phyloP scores from a whole-genome alignment of 2,797 vertebrate species.

The Geotrypetes seraphini region DNA sequence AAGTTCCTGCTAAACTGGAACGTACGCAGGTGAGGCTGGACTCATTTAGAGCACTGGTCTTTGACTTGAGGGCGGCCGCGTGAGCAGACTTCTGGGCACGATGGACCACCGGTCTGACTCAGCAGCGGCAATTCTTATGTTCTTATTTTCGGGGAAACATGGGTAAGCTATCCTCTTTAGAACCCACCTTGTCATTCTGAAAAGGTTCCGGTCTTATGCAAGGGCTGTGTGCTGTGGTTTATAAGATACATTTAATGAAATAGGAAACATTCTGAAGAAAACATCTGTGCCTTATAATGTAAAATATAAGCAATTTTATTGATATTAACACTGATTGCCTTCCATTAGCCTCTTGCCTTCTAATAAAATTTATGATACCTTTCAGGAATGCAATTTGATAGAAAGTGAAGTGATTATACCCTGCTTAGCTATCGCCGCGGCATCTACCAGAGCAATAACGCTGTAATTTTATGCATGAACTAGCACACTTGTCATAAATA shows the following conservation, averaged over 20 bases:
- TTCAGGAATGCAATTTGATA: conserved; percentile 70
- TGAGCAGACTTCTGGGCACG: no score
- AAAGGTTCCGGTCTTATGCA: no score
- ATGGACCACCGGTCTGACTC: no score
- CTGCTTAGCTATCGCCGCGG: conserved; percentile 65
- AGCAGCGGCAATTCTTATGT: no score
- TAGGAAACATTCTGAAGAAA: conserved; percentile 39
- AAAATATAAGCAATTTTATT: conserved; percentile 69
- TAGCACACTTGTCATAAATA: conserved; percentile 71
- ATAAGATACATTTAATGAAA: conserved; percentile 45
- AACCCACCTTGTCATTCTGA: no score
- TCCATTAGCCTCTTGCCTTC: conserved; percentile 69
- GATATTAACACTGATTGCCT: conserved; percentile 65
- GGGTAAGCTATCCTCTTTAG: no score
- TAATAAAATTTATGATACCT: conserved; percentile 73
- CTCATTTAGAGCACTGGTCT: no score
- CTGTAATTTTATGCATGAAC: conserved; percentile 74
- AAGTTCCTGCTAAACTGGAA: no score
- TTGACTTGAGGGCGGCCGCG: no score
- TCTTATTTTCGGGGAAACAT: no score
- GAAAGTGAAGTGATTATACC: conserved; percentile 68
- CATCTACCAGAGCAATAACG: conserved; percentile 68
- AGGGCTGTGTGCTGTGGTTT: conserved; percentile 25
- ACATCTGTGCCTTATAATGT: conserved; percentile 52
- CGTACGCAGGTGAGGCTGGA: no score